Evolutionary conservation across 2,797 vertebrate genomes (phyloP), one percentile per base, ranked within the genome.

Genomic region (Helarctos malayanus): DNA sequence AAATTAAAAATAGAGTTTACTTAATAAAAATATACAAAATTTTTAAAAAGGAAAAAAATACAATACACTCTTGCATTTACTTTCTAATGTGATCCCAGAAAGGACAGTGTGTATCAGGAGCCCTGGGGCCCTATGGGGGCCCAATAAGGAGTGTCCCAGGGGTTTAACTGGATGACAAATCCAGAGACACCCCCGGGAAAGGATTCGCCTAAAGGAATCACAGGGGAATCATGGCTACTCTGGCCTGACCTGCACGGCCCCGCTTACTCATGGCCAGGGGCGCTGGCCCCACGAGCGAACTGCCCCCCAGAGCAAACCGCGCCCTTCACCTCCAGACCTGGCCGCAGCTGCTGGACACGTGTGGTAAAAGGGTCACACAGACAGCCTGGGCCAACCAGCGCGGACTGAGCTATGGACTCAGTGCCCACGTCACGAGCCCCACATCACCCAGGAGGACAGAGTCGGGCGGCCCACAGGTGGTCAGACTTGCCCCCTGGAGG

Each of bases 351-450:
- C 69, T 19, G 27, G 59, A n/a, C n/a, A 7, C 11, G 29, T 9
- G 12, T 19, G 13, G n/a, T 25, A 15, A 83, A 45, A 32, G 1
- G 3, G 1, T 19, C 13, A 71, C 35, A 5, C 10, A 0, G 4
- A 23, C 0, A 3, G 35, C 13, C 54, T 1, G 0, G 15, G 59
- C 49, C 5, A 38, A 2, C 7, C 0, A 0, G n/a, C 1, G 12
- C 57, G n/a, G 1, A 32, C 23, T 0, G 11, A 65, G 57, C 21
- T 3, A 4, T 0, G 32, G 32, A 49, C n/a, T 54, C 1, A 6
- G 47, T 19, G 6, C 76, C 78, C 69, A 6, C 1, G 7, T 38
- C 81, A 8, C 0, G 1, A 10, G 2, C 23, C 18, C n/a, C 80
- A 68, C 15, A 12, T 65, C 38, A 13, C 57, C n/a, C 19, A 7